Evolutionary conservation across 2,888 invertebrate genomes (phyloP).

Genomic region (Catocala nupta): DNA sequence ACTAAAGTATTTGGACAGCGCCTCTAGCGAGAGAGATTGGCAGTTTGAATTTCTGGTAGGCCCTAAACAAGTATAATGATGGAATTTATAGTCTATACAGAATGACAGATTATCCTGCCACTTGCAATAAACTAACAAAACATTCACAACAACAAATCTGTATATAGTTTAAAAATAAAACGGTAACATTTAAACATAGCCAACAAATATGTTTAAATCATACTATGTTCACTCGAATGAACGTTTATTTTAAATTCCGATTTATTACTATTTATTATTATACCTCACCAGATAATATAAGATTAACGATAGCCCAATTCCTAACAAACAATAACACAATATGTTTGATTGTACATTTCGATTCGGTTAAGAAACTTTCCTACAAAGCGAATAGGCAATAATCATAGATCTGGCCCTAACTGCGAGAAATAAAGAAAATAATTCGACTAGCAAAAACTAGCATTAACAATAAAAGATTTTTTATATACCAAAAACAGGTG

Average conservation of each 20-base stretch:
- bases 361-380: neutral
- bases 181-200: constrained; percentile 38
- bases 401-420: no score
- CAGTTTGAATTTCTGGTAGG: neutral
- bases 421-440: no score
- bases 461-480: no score
- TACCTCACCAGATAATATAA: constrained; percentile 32
- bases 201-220: constrained; percentile 10
- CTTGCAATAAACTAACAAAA: constrained; percentile 22
- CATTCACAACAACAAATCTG: constrained; percentile 51
- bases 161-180: constrained; percentile 32
- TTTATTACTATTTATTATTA: constrained; percentile 20
- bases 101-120: neutral
- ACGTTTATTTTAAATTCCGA: no score
- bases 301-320: constrained; percentile 33
- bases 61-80: neutral
- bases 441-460: no score
- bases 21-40: neutral
- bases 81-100: neutral
- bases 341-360: neutral
- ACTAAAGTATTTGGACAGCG: neutral
- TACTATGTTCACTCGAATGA: neutral
- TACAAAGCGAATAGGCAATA: no score
- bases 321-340: constrained; percentile 9
- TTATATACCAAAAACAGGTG: no score